Evolutionary conservation across 92 coral and sea anemone species (phyloP).

Genomic region (Desmophyllum pertusum): DNA sequence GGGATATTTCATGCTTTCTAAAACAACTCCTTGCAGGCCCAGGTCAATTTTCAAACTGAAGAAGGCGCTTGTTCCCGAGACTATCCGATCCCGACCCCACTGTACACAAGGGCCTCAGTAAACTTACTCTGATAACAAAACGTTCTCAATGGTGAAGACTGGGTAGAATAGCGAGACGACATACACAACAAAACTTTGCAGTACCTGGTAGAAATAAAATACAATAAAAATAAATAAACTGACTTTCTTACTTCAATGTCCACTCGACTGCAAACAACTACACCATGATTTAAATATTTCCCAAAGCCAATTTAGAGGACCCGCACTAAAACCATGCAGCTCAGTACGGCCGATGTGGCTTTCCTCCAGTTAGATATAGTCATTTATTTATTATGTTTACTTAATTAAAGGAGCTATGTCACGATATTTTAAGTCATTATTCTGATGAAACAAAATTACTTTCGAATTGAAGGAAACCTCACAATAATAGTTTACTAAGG

Average conservation of each 20-base stretch:
- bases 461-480: too few relatives aligned
- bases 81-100: too few relatives aligned
- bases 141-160: conserved; percentile 6
- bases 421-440: too few relatives aligned
- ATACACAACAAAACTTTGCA: conserved; percentile 14
- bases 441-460: too few relatives aligned
- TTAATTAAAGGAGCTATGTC: too few relatives aligned
- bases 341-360: too few relatives aligned
- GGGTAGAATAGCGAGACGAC: conserved; percentile 24
- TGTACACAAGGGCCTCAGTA: background rate
- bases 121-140: conserved; percentile 45
- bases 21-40: background rate
- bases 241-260: background rate
- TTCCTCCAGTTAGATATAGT: too few relatives aligned
- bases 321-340: too few relatives aligned
- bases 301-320: too few relatives aligned
- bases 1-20: background rate
- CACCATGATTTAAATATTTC: too few relatives aligned
- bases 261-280: background rate
- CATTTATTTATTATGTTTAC: too few relatives aligned
- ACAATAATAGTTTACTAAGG: too few relatives aligned
- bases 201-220: conserved; percentile 9
- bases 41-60: background rate
- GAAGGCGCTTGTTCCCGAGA: background rate
- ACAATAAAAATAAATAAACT: background rate